Evolutionary conservation across 2,113 vertebrate species (phyloP).

Genomic region (Anseranas semipalmata): DNA sequence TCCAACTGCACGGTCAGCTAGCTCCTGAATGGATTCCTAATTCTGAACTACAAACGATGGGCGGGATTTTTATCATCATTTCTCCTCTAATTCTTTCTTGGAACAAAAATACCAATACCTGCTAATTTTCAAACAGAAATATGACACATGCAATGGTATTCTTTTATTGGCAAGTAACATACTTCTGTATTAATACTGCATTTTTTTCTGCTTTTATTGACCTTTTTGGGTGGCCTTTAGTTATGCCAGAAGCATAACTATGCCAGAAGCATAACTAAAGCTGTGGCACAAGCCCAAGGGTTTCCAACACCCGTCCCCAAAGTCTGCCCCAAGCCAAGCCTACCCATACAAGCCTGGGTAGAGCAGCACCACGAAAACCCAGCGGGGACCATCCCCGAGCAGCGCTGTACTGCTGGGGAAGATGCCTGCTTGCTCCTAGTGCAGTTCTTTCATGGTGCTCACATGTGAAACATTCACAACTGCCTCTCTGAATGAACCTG

Average conservation of each 20-base stretch:
- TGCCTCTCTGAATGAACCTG: background rate
- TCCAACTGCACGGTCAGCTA: background rate
- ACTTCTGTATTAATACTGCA: background rate
- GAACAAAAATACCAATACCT: background rate
- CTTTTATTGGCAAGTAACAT: background rate
- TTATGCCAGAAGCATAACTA: background rate
- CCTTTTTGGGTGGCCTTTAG: background rate
- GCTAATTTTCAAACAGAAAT: background rate
- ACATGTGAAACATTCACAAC: background rate
- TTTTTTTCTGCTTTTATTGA: background rate
- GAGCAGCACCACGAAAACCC: background rate
- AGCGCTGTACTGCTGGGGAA: fast-evolving
- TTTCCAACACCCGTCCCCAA: background rate
- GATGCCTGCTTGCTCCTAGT: fast-evolving
- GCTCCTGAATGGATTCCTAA: background rate
- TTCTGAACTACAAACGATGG: background rate
- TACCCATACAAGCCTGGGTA: fast-evolving
- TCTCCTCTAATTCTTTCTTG: background rate
- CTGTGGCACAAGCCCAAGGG: background rate
- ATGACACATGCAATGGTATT: fast-evolving
- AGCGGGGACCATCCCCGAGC: fast-evolving
- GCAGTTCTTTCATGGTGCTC: background rate
- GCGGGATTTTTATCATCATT: background rate
- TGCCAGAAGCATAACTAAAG: background rate
- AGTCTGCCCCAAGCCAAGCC: background rate